Evolutionary conservation across 2,888 invertebrate genomes (phyloP), one percentile per base, ranked within the genome.

Genomic region (Danaus chrysippus): DNA sequence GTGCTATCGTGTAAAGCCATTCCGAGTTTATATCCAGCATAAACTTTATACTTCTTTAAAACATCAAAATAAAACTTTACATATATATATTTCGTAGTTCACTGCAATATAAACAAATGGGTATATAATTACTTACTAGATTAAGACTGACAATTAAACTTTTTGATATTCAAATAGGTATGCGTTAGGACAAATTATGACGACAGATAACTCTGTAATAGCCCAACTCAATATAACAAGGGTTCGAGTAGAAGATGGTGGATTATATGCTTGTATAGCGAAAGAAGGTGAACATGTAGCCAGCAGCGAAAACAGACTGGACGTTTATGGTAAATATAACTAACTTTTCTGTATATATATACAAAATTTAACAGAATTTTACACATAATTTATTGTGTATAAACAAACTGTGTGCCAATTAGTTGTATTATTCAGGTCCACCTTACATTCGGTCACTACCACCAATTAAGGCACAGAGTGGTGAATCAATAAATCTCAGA

Each of bases 391-490:
- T n/a, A n/a, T n/a, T n/a, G 54, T 13, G 6, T n/a, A 34, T 15
- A 55, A 55, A n/a, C 15, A 10, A 42, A 55, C 11, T 42, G 54
- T 49, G 10, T 10, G 11, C 10, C 49, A 49, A 49, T 34, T 42
- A 41, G 10, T 12, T 55, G 13, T 41, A 55, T 10, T 54, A 5
- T 80, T 17, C 79, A 95, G 95, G 95, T 58, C 93, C 95, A n/a
- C 95, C 95, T 10, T 95, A 94, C 80, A 95, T 95, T 63, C 92
- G 95, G 75, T 92, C 94, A 42, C 91, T 94, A 67, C 94, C 94
- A 19, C 94, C 95, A 49, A 90, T 95, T 59, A 95, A 96, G 74
- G 95, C 96, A 0, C 95, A 97, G 67, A 96, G 96, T 64, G 95
- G 95, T 19, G 93, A 94, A 72, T 93, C 94, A 66, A 92, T 96